Percentiles rank a stretch among this genome's conserved stretches.
These are phyloP conservation scores for Phylloscopus collybita DNA, from an alignment of 2,797 vertebrate species.

Conservation along the genomic window DNA sequence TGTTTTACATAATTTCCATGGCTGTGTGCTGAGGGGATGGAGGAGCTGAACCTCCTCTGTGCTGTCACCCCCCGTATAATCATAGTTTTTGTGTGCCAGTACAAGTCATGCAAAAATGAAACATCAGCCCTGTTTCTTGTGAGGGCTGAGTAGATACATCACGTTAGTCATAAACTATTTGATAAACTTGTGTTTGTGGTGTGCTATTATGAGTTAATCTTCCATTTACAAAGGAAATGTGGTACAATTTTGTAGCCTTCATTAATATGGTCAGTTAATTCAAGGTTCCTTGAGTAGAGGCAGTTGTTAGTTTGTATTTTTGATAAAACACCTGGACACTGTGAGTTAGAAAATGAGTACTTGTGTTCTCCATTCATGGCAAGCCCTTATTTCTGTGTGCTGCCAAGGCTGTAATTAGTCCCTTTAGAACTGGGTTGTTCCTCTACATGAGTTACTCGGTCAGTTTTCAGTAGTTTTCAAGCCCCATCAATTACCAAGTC, in stretches of 20 bases:
- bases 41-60: neutral
- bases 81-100: neutral
- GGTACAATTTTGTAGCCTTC: neutral
- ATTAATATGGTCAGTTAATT: neutral
- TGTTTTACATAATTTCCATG: neutral
- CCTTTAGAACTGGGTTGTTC: neutral
- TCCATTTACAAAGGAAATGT: neutral
- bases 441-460: neutral
- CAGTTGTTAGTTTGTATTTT: neutral
- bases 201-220: neutral
- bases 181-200: neutral
- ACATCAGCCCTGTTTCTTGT: neutral
- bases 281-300: neutral
- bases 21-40: neutral
- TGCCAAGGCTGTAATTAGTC: neutral
- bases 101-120: neutral
- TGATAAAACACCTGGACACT: neutral
- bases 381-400: neutral
- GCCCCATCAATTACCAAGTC: neutral
- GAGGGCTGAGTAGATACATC: neutral
- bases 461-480: neutral
- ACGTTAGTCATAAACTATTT: neutral
- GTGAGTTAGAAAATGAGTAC: neutral
- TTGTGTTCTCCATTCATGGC: neutral
- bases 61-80: fast-evolving